A percentile compares a stretch with the other conserved stretches of the same genome.
phyloP scores from a whole-genome alignment of 2,797 vertebrate genomes.

The Muscicapa striata region DNA sequence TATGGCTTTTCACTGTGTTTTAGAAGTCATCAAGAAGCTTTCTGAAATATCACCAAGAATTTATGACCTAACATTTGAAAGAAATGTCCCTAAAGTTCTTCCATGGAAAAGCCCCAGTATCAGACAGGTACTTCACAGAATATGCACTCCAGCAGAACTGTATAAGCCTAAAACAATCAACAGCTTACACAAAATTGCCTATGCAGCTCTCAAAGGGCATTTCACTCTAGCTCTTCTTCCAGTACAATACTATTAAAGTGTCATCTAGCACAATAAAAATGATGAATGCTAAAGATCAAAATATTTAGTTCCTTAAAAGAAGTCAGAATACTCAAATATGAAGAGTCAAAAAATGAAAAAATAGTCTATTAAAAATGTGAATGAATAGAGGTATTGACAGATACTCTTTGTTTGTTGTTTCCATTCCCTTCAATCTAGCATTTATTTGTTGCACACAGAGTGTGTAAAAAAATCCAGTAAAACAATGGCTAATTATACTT shows the following conservation, averaged over 20 bases:
- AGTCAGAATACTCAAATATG: neutral
- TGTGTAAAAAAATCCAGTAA: neutral
- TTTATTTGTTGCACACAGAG: neutral
- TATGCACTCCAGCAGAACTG: neutral
- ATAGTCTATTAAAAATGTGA: neutral
- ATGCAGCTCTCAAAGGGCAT: neutral
- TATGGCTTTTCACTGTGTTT: neutral
- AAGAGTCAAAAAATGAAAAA: neutral
- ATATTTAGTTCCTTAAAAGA: neutral
- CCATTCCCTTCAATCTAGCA: neutral
- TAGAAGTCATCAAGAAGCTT: neutral
- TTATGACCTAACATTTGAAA: neutral
- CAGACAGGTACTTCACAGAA: neutral
- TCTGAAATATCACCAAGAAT: neutral
- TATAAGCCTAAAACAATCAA: neutral
- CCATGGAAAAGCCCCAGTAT: neutral
- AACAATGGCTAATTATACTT: neutral
- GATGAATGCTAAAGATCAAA: neutral
- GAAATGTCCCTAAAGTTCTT: neutral
- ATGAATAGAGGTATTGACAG: neutral
- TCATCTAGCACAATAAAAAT: neutral
- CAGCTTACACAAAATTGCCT: neutral
- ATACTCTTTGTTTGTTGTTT: neutral
- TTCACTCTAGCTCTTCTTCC: neutral
- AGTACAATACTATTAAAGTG: neutral